These are phyloP conservation scores for Lophius piscatorius DNA, from an alignment of 2,113 vertebrate genomes.

Conservation along the genomic window DNA sequence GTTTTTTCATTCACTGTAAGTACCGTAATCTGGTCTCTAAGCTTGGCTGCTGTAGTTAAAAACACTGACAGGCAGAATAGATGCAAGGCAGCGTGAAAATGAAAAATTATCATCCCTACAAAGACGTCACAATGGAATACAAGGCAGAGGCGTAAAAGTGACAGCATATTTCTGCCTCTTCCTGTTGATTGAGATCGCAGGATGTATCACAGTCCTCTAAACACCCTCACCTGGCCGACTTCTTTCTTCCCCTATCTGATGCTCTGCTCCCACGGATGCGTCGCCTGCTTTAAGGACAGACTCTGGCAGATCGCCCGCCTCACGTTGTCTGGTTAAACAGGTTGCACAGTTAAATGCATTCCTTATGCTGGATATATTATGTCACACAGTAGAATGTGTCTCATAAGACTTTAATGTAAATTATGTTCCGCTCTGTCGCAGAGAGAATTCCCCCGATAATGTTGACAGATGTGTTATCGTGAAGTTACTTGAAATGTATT, in stretches of 20 bases:
- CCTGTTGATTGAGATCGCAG: conserved; percentile 69
- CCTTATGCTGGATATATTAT: conserved; percentile 37
- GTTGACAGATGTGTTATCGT: conserved; percentile 48
- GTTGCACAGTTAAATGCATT: conserved; percentile 45
- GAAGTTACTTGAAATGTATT: conserved; percentile 56
- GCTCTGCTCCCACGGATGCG: conserved; percentile 42
- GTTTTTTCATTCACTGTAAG: conserved; percentile 94
- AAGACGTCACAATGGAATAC: conserved; percentile 69
- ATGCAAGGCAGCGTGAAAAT: conserved; percentile 70
- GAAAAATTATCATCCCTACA: conserved; percentile 71
- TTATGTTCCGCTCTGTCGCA: conserved; percentile 36
- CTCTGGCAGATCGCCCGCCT: conserved; percentile 33
- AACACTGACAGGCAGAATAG: conserved; percentile 83
- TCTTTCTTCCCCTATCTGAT: conserved; percentile 56
- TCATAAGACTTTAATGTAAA: conserved; percentile 30
- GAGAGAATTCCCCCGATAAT: conserved; percentile 33
- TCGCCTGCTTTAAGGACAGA: conserved; percentile 41
- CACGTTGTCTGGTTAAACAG: conserved; percentile 60
- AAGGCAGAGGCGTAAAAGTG: conserved; percentile 9
- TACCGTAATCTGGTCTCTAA: conserved; percentile 88
- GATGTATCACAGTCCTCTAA: conserved; percentile 58
- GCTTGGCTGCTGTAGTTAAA: conserved; percentile 85
- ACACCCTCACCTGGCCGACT: conserved; percentile 58
- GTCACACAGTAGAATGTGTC: conserved; percentile 35
- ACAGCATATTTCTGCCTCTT: conserved; percentile 23